A percentile compares a stretch with the other conserved stretches of the same genome.
phyloP scores from a whole-genome alignment of 2,113 vertebrate genomes.

The Laterallus jamaicensis region DNA sequence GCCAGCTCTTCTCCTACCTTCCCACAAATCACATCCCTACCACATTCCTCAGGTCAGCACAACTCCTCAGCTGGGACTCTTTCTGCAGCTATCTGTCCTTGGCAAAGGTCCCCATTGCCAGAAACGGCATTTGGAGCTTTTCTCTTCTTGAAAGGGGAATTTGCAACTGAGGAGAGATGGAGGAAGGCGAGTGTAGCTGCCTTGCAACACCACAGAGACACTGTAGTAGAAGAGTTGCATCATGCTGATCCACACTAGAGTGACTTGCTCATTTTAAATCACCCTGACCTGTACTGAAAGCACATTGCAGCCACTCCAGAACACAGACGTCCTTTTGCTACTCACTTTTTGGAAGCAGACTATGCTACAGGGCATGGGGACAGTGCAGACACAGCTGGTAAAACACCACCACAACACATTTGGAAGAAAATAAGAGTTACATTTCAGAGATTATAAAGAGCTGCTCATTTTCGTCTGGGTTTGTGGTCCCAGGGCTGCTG shows the following conservation, averaged over 20 bases:
- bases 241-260: neutral
- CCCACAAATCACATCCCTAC: neutral
- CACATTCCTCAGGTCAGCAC: neutral
- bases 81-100: neutral
- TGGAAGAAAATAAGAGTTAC: neutral
- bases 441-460: neutral
- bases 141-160: neutral
- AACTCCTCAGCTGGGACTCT: neutral
- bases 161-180: neutral
- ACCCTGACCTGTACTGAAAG: neutral
- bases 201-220: neutral
- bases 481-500: neutral
- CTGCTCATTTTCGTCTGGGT: neutral
- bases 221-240: neutral
- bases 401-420: neutral
- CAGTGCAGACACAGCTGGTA: neutral
- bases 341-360: neutral
- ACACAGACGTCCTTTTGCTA: neutral
- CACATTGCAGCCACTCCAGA: neutral
- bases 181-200: neutral
- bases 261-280: neutral
- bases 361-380: rapidly evolving
- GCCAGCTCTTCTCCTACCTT: neutral
- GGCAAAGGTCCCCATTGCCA: neutral
- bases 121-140: neutral